phyloP scores from a whole-genome alignment of 37 sponge, comb jelly and placozoan species.

The Beroe forskalii region DNA sequence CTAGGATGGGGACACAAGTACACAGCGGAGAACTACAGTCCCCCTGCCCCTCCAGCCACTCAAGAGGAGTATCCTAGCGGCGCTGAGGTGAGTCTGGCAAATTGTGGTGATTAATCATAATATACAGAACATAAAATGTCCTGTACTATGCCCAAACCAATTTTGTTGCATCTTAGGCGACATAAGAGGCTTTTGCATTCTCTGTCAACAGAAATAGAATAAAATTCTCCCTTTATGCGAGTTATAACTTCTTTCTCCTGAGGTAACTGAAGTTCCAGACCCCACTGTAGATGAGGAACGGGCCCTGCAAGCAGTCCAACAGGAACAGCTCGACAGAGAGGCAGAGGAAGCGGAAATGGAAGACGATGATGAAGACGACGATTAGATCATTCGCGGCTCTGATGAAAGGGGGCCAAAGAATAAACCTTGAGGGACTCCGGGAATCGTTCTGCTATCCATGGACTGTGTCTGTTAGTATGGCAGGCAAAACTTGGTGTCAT shows the following conservation, averaged over 20 bases:
- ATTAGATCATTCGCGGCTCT: no score
- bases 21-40: constrained; percentile 65
- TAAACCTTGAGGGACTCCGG: neutral
- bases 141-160: no score
- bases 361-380: constrained; percentile 94
- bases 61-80: constrained; percentile 61
- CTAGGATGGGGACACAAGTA: constrained; percentile 37
- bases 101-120: no score
- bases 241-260: neutral
- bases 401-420: neutral
- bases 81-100: constrained; percentile 40
- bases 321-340: constrained; percentile 71
- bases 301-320: constrained; percentile 79
- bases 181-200: no score
- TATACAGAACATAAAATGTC: no score
- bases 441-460: neutral
- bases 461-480: no score
- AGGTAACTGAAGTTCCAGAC: constrained; percentile 78
- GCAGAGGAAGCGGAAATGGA: constrained; percentile 85
- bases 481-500: no score
- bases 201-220: no score
- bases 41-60: constrained; percentile 58
- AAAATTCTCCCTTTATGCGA: neutral
- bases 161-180: no score
- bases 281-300: constrained; percentile 91